Conservation (phyloP, 2,888 invertebrate species). For the Gymnocheta viridis region DNA sequence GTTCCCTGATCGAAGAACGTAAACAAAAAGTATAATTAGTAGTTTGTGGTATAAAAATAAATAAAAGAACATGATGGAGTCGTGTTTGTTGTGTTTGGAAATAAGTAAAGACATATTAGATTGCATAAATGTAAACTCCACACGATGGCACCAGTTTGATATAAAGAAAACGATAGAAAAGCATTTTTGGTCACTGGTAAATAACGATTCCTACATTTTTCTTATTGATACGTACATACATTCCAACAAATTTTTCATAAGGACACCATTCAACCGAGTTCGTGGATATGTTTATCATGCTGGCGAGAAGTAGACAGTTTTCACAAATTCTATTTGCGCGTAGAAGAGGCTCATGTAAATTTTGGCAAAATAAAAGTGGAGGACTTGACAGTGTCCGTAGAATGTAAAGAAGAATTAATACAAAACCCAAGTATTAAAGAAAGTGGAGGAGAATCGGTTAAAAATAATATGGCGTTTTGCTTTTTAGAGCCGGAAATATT, state of each 20-base stretch:
- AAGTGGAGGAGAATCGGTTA: neutral
- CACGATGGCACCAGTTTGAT: slow-evolving; percentile 41
- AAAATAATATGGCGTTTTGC: slow-evolving; percentile 3
- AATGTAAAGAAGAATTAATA: neutral
- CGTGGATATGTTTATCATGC: slow-evolving; percentile 42
- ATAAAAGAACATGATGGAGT: slow-evolving; percentile 5
- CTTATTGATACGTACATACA: no score
- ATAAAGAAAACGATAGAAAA: slow-evolving; percentile 32
- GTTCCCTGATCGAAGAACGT: neutral
- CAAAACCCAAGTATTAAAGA: neutral
- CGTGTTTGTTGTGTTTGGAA: slow-evolving; percentile 54
- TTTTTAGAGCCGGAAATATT: slow-evolving; percentile 31
- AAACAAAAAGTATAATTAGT: neutral
- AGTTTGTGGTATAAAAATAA: no score
- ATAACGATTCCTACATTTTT: neutral
- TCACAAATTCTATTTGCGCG: slow-evolving; percentile 53
- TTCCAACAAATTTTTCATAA: neutral
- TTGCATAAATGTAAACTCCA: slow-evolving; percentile 21
- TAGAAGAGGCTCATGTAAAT: slow-evolving; percentile 47
- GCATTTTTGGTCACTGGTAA: slow-evolving; percentile 55
- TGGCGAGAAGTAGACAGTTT: slow-evolving; percentile 40
- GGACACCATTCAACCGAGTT: neutral
- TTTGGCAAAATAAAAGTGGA: slow-evolving; percentile 44
- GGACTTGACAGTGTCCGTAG: neutral
- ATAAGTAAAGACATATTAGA: slow-evolving; percentile 37